Base-by-base conservation (phyloP, 2,113 vertebrate species). In the Grammomys dolichurus region DNA sequence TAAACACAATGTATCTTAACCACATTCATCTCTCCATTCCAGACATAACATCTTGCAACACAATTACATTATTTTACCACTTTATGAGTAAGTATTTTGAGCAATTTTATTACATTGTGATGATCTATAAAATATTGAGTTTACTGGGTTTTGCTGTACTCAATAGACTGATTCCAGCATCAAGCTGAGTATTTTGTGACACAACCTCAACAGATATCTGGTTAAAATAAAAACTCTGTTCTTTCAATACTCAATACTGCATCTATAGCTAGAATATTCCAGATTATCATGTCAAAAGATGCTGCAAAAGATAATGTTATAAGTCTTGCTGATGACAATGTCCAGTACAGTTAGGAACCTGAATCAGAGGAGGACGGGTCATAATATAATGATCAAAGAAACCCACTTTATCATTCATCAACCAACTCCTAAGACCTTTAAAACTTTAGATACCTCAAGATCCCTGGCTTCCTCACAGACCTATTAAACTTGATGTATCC, bases 281-380 rank as follows among this genome's bases (percentile, higher is more conserved):
- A 43, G 9, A 1, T 16, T 43, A 24, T 40, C 40, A 75, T 43
- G 13, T 43, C n/a, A 43, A 9, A 20, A 75, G 10, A 75, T 75
- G 40, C 72, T 24, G n/a, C n/a, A 75, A 3, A 75, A 75, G n/a
- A 9, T 75, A 75, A 12, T 24, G 20, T 75, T 24, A 75, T 20
- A 43, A 5, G 72, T 43, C 40, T 75, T 46, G 4, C 22, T 76
- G 40, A 76, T 76, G 22, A 76, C 11, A 1, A 5, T 76, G 40
- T 46, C 11, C 11, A 26, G 40, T 46, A 76, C 11, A 46, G 73
- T 46, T 76, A 76, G 40, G 11, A 11, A 76, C 40, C 40, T 10
- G 40, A 2, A 12, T 26, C 4, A 46, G 2, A 5, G 1, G 26
- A 0, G 11, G 0, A 11, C 4, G 26, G 56, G 56, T 46, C 22